phyloP scores from a whole-genome alignment of 1,140 invertebrate genomes.

The Euborellia annulipes region DNA sequence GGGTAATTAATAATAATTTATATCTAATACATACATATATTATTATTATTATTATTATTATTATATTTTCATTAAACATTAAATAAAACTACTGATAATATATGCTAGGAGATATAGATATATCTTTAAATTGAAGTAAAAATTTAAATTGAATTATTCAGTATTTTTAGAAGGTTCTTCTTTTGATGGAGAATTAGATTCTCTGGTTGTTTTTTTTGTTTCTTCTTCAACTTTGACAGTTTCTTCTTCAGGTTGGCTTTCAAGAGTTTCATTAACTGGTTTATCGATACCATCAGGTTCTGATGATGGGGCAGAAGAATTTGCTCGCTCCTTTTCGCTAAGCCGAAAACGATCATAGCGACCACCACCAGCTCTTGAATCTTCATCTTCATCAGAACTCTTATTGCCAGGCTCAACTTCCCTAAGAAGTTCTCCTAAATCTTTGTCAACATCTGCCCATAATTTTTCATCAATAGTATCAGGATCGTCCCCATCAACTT shows the following conservation, averaged over 20 bases:
- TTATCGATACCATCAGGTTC: constrained; percentile 2
- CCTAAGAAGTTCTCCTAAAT: constrained; percentile 47
- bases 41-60: too few relatives aligned
- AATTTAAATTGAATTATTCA: too few relatives aligned
- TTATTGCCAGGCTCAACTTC: constrained; percentile 40
- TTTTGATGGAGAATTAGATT: not conserved
- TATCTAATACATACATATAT: too few relatives aligned
- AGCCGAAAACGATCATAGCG: constrained; percentile 11
- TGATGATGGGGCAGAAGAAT: constrained; percentile 3
- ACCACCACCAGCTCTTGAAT: constrained; percentile 36
- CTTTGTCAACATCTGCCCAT: constrained; percentile 59
- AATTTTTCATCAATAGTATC: constrained; percentile 33
- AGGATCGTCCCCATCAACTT: constrained; percentile 28
- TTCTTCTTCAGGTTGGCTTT: constrained; percentile 1
- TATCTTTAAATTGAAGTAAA: too few relatives aligned
- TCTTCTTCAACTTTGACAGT: constrained; percentile 4
- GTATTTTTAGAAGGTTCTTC: too few relatives aligned
- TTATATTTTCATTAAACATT: too few relatives aligned
- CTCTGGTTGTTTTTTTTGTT: constrained; percentile 1
- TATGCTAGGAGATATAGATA: too few relatives aligned
- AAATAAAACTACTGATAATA: too few relatives aligned
- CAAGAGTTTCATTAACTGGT: not conserved
- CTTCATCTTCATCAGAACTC: constrained; percentile 53
- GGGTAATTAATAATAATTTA: too few relatives aligned
- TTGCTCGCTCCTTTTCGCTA: constrained; percentile 4